phyloP scores from a whole-genome alignment of 2,797 vertebrate species.

The Tokudaia tokunoshimensis region DNA sequence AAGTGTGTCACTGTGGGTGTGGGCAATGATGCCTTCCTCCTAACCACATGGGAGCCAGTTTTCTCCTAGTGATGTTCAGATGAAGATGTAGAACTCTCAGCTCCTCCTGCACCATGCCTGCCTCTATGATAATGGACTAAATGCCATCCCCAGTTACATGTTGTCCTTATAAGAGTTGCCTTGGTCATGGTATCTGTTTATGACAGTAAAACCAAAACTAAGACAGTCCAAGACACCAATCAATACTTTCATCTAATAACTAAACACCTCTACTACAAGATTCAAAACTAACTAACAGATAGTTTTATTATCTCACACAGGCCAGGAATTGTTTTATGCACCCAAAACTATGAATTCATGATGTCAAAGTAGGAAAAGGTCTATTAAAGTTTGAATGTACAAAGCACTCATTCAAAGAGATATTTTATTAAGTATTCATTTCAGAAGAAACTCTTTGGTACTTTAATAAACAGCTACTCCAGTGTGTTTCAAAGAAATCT shows the following conservation, averaged over 20 bases:
- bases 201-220: not conserved
- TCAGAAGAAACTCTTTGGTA: conserved; percentile 8
- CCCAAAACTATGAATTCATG: conserved; percentile 50
- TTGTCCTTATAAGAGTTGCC: not conserved
- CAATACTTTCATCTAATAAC: not conserved
- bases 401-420: conserved; percentile 27
- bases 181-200: not conserved
- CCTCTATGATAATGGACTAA: not conserved
- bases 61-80: not conserved
- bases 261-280: not conserved
- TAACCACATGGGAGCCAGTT: not conserved
- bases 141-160: not conserved
- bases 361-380: conserved; percentile 32
- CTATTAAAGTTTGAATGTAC: conserved; percentile 28
- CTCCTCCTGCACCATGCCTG: not conserved
- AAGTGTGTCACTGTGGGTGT: not conserved
- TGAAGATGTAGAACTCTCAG: not conserved
- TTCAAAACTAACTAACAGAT: not conserved
- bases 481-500: conserved; percentile 20
- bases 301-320: not conserved
- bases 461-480: not conserved
- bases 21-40: not conserved
- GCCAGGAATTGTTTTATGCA: not conserved
- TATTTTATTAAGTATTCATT: conserved; percentile 58
- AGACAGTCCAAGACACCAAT: not conserved